Base-by-base conservation (phyloP, 2,888 invertebrate species). In the Rhingia rostrata region DNA sequence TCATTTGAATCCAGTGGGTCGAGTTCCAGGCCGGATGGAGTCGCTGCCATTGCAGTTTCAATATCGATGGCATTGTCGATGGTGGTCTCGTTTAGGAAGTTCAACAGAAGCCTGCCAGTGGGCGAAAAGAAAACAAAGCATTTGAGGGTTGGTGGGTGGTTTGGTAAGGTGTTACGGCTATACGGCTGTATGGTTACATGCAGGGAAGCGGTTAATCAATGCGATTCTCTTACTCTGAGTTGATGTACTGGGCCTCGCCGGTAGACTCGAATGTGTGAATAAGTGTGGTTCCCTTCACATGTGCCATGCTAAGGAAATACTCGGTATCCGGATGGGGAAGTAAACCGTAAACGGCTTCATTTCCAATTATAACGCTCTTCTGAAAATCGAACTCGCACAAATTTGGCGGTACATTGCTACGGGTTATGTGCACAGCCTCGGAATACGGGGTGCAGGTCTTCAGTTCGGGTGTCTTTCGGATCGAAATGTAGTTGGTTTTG, bases 241-340 rank as follows among this genome's bases (percentile, higher is more conserved):
- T 90, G 6, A 92, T 90, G 70, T 88, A 91, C 69, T 92, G 91
- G 3, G 91, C 91, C 87, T 91, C 91, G 10, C 91, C 91, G 7
- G 91, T 91, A 0, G 91, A 91, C 86, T 91, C 91, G 67, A 92
- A 92, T 10, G 91, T 92, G 81, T 92, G 91, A 30, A 91, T 88
- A n/a, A 91, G 86, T 7, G 91, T 90, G 10, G 90, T 90, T n/a
- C 91, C 91, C 87, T 91, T 91, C 4, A 91, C 90, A 75, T 91
- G 90, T 1, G 90, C 91, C 88, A 89, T 89, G 69, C 89, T 90
- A 2, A 91, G 86, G 58, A 90, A 91, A 84, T 91, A 91, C 0
- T 89, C 90, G 5, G 91, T 90, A 70, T 89, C 90, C 35, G 89
- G 86, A 86, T 91, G 91, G 2, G 90, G 90, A 77, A 90, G 79